These are phyloP conservation scores for Xiphorhynchus elegans DNA, from an alignment of 2,113 vertebrate species.

Conservation along the genomic window DNA sequence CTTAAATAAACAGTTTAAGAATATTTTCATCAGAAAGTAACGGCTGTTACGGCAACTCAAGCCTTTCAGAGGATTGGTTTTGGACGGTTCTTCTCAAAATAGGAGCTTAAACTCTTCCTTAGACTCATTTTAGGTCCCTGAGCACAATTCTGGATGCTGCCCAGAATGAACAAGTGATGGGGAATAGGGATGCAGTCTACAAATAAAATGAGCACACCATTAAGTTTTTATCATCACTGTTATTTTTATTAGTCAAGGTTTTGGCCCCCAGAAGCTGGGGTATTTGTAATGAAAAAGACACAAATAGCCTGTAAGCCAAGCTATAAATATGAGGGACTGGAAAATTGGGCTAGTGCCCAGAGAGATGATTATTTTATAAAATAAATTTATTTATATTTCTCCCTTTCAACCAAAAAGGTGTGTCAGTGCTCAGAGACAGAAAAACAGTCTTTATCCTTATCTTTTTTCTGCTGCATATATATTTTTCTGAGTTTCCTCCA, in stretches of 20 bases:
- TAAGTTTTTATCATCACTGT: conserved; percentile 20
- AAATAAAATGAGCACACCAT: not conserved
- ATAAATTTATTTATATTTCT: conserved; percentile 2
- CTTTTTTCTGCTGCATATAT: not conserved
- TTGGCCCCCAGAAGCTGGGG: not conserved
- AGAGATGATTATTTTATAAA: not conserved
- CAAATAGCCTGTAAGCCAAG: not conserved
- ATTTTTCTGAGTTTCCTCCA: not conserved
- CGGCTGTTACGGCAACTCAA: not conserved
- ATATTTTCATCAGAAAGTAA: not conserved
- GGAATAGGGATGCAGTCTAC: not conserved
- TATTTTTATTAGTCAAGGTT: conserved; percentile 36
- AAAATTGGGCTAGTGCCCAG: conserved; percentile 35
- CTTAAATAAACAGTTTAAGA: not conserved
- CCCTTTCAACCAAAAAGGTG: not conserved
- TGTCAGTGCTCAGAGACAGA: not conserved
- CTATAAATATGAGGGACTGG: conserved; percentile 3
- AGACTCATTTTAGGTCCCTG: not conserved
- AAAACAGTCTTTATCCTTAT: not conserved
- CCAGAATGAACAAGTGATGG: not conserved
- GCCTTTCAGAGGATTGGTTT: not conserved
- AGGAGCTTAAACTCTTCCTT: not conserved
- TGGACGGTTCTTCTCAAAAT: not conserved
- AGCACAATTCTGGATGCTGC: not conserved
- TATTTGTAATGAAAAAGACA: not conserved